Evolutionary conservation across 2,888 invertebrate species (phyloP).

Genomic region (Erebia aethiops): DNA sequence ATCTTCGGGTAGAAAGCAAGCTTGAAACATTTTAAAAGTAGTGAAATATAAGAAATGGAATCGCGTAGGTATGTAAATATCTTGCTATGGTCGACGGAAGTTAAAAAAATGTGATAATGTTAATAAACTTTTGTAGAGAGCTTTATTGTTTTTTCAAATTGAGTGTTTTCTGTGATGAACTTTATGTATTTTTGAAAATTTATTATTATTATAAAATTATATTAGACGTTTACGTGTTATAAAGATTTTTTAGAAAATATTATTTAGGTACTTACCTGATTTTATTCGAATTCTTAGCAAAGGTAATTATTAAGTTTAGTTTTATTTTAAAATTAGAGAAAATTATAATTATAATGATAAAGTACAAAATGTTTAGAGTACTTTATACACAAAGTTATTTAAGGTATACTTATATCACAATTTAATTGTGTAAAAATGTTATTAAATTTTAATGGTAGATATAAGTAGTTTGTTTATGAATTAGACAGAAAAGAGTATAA

Average conservation of each 20-base stretch:
- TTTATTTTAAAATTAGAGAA: background rate
- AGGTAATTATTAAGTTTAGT: background rate
- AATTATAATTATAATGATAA: constrained; percentile 3
- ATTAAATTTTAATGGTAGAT: constrained; percentile 9
- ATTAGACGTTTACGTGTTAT: constrained; percentile 6
- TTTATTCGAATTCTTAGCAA: constrained; percentile 2
- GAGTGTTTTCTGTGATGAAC: constrained; percentile 17
- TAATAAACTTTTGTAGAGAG: constrained; percentile 10
- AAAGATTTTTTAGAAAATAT: constrained; percentile 10
- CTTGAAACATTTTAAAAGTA: background rate
- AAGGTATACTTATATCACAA: constrained; percentile 16
- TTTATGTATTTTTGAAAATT: constrained; percentile 6
- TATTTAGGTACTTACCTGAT: background rate
- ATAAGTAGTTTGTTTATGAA: background rate
- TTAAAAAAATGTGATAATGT: constrained; percentile 32
- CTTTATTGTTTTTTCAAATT: constrained; percentile 19
- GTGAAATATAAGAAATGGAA: background rate
- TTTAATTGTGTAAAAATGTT: constrained; percentile 21
- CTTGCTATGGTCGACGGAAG: background rate
- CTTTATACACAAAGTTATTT: constrained; percentile 10
- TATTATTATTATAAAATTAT: constrained; percentile 3
- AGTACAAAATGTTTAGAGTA: constrained; percentile 23
- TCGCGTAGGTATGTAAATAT: constrained; percentile 24
- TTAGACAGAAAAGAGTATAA: background rate
- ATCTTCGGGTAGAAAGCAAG: background rate